phyloP scores from a whole-genome alignment of 1,140 invertebrate genomes.

The Brachionus asplanchnoidis region DNA sequence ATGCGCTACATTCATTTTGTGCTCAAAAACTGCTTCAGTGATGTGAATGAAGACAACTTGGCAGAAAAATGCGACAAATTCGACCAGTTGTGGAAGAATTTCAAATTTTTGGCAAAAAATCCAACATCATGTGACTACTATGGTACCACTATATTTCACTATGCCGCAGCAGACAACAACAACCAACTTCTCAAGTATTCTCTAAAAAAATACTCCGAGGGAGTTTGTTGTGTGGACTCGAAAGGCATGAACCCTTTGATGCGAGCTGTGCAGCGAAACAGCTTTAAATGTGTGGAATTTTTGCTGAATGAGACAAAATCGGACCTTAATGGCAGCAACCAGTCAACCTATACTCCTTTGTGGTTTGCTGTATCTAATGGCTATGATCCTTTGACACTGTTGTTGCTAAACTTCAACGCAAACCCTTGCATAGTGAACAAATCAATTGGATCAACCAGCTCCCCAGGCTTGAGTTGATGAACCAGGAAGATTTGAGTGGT shows the following conservation, averaged over 20 bases:
- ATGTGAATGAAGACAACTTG: not conserved
- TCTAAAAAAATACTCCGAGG: not conserved
- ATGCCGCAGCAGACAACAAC: slow-evolving; percentile 17
- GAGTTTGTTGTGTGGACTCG: not conserved
- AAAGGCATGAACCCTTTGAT: slow-evolving; percentile 41
- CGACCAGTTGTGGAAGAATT: slow-evolving; percentile 1
- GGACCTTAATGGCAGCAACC: slow-evolving; percentile 12
- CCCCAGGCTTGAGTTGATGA: not conserved
- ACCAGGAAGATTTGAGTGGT: not conserved
- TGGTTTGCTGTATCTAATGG: slow-evolving; percentile 37
- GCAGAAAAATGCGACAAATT: not conserved
- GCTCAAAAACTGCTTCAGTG: not conserved
- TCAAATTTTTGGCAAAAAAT: slow-evolving; percentile 37
- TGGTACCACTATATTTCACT: slow-evolving; percentile 34
- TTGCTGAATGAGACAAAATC: slow-evolving; percentile 25
- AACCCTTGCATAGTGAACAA: slow-evolving; percentile 14
- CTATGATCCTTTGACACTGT: not conserved
- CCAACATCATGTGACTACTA: slow-evolving; percentile 37
- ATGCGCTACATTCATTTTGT: slow-evolving; percentile 32
- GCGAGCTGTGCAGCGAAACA: slow-evolving; percentile 29
- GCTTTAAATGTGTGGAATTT: slow-evolving; percentile 22
- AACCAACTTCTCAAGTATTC: not conserved
- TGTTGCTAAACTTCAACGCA: slow-evolving; percentile 28
- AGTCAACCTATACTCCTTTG: slow-evolving; percentile 31
- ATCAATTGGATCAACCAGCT: not conserved